Conservation (phyloP, 2,113 vertebrate species). For the Heteronetta atricapilla region DNA sequence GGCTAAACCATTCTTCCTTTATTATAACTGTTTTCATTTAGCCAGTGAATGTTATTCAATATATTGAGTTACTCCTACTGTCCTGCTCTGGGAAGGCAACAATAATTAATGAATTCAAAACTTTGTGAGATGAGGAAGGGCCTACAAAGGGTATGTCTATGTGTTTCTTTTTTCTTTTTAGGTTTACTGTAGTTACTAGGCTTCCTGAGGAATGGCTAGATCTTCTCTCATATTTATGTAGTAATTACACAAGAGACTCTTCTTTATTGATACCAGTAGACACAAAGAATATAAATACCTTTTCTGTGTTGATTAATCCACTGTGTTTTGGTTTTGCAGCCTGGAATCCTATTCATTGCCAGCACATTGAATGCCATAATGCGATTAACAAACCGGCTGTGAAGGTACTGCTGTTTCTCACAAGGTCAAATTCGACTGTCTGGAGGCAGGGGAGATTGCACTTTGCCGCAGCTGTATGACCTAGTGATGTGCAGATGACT, state of each 20-base stretch:
- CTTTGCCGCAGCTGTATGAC: neutral
- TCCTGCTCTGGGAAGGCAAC: neutral
- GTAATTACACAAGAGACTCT: neutral
- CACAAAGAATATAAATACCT: neutral
- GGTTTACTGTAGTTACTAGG: neutral
- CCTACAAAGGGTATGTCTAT: neutral
- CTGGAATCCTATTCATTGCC: constrained; percentile 99
- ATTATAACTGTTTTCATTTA: neutral
- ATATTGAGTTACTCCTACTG: neutral
- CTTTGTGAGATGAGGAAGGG: neutral
- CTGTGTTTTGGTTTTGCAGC: constrained; percentile 81
- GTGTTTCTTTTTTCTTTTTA: neutral
- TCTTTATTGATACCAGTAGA: neutral
- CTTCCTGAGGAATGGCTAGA: neutral
- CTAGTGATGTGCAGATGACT: neutral
- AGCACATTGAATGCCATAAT: constrained; percentile 98
- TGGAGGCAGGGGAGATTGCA: neutral
- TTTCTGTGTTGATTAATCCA: constrained; percentile 40
- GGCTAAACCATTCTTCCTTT: neutral
- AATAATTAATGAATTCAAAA: neutral
- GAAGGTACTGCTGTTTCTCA: constrained; percentile 85
- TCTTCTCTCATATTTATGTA: neutral
- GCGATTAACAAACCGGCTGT: constrained; percentile 99
- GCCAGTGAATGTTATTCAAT: neutral
- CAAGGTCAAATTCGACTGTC: neutral